These are phyloP conservation scores for Zoanthus sansibaricus DNA, from an alignment of 92 coral and sea anemone species.

Conservation along the genomic window DNA sequence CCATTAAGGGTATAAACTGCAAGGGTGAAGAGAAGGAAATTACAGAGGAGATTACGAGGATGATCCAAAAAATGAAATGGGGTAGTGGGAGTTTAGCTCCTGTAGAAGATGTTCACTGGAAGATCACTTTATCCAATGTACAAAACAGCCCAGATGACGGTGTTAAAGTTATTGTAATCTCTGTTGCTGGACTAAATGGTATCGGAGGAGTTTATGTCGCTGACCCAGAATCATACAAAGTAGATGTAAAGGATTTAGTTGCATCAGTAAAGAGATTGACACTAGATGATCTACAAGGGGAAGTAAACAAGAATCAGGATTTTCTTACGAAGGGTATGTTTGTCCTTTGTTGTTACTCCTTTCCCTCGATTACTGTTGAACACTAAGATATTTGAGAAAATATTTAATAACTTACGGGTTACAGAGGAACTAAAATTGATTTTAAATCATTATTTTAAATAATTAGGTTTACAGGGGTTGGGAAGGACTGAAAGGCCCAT, in stretches of 20 bases:
- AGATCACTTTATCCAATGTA: not conserved
- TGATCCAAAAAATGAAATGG: not conserved
- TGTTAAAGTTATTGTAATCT: conserved; percentile 3
- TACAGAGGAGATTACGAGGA: not conserved
- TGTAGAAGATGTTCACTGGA: not conserved
- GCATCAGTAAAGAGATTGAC: not conserved
- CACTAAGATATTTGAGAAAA: too few species aligned
- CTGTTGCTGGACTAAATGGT: not conserved
- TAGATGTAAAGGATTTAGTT: not conserved
- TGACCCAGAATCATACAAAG: not conserved
- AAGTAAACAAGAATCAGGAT: too few species aligned
- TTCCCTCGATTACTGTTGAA: too few species aligned
- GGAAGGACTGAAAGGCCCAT: too few species aligned
- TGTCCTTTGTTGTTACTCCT: too few species aligned
- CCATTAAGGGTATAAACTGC: conserved; percentile 4
- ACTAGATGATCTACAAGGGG: not conserved
- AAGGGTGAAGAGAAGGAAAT: not conserved
- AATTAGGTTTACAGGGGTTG: too few species aligned
- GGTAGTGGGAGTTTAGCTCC: not conserved
- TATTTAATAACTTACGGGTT: too few species aligned
- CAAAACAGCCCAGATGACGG: not conserved
- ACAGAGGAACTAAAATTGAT: too few species aligned
- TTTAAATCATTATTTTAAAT: too few species aligned
- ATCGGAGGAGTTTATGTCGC: conserved; percentile 20
- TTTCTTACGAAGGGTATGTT: too few species aligned